phyloP scores from a whole-genome alignment of 2,797 vertebrate genomes.

The Hippoglossus hippoglossus region DNA sequence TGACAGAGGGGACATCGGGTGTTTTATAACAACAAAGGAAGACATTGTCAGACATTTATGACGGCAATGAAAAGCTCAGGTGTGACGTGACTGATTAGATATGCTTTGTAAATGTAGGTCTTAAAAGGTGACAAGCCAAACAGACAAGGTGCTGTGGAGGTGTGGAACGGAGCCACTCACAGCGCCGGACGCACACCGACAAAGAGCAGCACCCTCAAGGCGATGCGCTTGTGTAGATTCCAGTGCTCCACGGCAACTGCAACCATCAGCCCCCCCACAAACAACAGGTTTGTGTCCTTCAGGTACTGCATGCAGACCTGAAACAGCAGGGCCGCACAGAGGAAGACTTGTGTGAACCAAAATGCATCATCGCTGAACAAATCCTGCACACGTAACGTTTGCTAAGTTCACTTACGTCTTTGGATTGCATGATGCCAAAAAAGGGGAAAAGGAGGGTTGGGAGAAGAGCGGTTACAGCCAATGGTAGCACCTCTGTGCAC shows the following conservation, averaged over 20 bases:
- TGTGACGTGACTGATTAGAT: conserved; percentile 30
- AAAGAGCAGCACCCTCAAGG: conserved; percentile 89
- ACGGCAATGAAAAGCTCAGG: background rate
- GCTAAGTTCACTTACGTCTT: conserved; percentile 81
- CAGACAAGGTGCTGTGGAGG: background rate
- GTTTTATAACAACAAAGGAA: conserved; percentile 65
- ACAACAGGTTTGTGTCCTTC: conserved; percentile 95
- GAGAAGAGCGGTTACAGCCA: conserved; percentile 92
- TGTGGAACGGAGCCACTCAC: conserved; percentile 80
- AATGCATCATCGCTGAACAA: background rate
- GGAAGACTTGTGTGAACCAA: background rate
- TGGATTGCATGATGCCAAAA: conserved; percentile 92
- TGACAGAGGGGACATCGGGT: background rate
- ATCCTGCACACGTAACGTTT: background rate
- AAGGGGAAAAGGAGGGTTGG: conserved; percentile 93
- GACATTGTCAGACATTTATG: conserved; percentile 13
- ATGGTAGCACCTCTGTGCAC: conserved; percentile 95
- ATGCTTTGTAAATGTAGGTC: background rate
- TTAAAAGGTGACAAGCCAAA: background rate
- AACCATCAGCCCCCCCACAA: conserved; percentile 93
- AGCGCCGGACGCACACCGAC: conserved; percentile 92
- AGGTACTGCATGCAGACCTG: conserved; percentile 97
- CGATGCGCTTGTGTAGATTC: conserved; percentile 97
- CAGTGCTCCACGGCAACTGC: conserved; percentile 95
- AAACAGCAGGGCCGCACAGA: conserved; percentile 6